phyloP scores from a whole-genome alignment of 2,888 invertebrate genomes.

The Drosophila algonquin region DNA sequence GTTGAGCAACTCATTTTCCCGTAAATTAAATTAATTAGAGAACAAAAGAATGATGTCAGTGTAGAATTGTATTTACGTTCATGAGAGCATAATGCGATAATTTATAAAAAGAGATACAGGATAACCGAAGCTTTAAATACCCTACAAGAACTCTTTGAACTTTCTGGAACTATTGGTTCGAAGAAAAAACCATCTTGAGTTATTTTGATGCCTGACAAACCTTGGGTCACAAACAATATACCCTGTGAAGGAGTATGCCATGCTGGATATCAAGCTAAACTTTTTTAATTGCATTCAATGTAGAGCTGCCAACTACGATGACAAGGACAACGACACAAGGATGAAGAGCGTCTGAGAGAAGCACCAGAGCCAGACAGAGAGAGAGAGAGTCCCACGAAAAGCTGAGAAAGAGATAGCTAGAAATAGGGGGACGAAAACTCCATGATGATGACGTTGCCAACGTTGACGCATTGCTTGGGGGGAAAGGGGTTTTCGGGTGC shows the following conservation, averaged over 20 bases:
- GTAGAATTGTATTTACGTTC: not conserved
- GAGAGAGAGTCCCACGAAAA: not conserved
- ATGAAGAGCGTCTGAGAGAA: not conserved
- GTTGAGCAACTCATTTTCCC: constrained; percentile 74
- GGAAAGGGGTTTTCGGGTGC: constrained; percentile 21
- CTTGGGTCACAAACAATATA: not conserved
- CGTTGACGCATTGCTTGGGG: constrained; percentile 24
- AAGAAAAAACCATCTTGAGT: not conserved
- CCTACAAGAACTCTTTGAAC: not conserved
- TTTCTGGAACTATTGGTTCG: not conserved
- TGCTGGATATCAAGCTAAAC: constrained; percentile 47
- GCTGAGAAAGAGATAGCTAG: not conserved
- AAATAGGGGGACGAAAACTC: not conserved
- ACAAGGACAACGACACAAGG: constrained; percentile 24
- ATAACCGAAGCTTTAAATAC: not conserved
- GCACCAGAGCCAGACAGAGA: not conserved
- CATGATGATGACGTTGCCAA: constrained; percentile 53
- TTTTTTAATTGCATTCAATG: constrained; percentile 78
- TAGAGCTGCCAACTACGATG: constrained; percentile 58
- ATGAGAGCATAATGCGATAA: not conserved
- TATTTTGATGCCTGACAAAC: not conserved
- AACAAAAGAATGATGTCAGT: constrained; percentile 27
- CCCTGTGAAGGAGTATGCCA: not conserved
- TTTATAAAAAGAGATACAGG: constrained; percentile 1
- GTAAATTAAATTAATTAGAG: constrained; percentile 78